A percentile compares a stretch with the other conserved stretches of the same genome.
Conservation (phyloP, 2,888 invertebrate genomes). For the Cryptocheilus praepositus region DNA sequence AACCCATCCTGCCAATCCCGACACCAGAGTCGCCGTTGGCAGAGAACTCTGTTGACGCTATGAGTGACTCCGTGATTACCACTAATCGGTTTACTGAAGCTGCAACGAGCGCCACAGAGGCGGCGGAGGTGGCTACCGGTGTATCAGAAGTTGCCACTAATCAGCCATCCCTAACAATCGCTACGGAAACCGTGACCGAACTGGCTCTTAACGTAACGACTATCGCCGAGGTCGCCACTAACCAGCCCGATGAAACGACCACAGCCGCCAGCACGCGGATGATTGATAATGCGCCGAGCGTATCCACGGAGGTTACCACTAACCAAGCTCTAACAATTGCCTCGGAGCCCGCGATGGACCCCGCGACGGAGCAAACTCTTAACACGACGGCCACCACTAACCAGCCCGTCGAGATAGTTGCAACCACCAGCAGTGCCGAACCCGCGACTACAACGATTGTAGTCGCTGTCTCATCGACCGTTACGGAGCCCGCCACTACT, state of each 20-base stretch:
- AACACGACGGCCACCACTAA: slow-evolving; percentile 9
- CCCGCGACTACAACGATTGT: too few species aligned
- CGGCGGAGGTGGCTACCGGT: slow-evolving; percentile 1
- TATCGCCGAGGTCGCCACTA: slow-evolving; percentile 10
- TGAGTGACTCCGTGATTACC: neutral
- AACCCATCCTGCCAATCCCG: neutral
- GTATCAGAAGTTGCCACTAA: slow-evolving; percentile 2
- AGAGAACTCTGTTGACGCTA: neutral
- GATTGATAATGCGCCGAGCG: slow-evolving; percentile 1
- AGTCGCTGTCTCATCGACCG: too few species aligned
- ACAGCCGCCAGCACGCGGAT: slow-evolving; percentile 4
- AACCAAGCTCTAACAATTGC: slow-evolving; percentile 11
- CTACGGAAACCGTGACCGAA: slow-evolving; percentile 8
- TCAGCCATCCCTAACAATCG: slow-evolving; percentile 8
- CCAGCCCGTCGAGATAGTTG: slow-evolving; percentile 1
- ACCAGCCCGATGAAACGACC: slow-evolving; percentile 34
- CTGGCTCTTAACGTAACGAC: neutral
- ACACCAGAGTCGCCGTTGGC: neutral
- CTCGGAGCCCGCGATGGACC: slow-evolving; percentile 11
- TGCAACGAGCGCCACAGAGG: neutral
- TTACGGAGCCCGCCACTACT: slow-evolving; percentile 11
- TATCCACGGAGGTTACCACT: slow-evolving; percentile 16
- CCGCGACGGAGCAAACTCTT: neutral
- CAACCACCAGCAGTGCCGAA: neutral
- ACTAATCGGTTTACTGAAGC: slow-evolving; percentile 3